A percentile compares a stretch with the other conserved stretches of the same genome.
Evolutionary conservation across 2,888 invertebrate genomes (phyloP).

Genomic region (Pammene aurita): DNA sequence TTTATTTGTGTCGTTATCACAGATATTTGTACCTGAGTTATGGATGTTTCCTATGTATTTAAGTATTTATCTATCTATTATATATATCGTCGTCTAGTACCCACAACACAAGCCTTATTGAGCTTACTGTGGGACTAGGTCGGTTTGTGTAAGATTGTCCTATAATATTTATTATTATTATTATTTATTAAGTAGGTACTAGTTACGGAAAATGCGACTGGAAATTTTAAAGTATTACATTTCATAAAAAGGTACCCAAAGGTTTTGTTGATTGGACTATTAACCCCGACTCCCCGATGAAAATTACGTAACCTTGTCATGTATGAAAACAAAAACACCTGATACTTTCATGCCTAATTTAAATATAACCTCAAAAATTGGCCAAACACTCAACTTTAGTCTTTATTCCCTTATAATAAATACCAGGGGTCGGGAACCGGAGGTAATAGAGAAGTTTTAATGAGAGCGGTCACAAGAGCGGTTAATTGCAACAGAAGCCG

Average conservation of each 20-base stretch:
- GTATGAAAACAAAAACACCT: conserved; percentile 34
- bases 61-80: too few relatives aligned
- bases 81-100: too few relatives aligned
- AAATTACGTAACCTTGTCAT: conserved; percentile 29
- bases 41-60: too few relatives aligned
- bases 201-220: too few relatives aligned
- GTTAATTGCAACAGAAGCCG: conserved; percentile 57
- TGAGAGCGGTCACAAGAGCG: conserved; percentile 46
- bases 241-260: neutral
- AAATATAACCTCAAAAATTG: conserved; percentile 22
- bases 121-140: too few relatives aligned
- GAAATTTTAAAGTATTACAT: neutral
- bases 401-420: conserved; percentile 3
- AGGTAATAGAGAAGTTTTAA: conserved; percentile 49
- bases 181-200: too few relatives aligned
- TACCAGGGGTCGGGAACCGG: conserved; percentile 17
- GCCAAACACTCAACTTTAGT: neutral
- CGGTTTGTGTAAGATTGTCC: too few relatives aligned
- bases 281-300: conserved; percentile 9
- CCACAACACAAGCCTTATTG: too few relatives aligned
- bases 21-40: too few relatives aligned
- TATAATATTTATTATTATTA: too few relatives aligned
- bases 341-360: conserved; percentile 33
- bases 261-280: conserved; percentile 3
- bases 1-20: too few relatives aligned